Conservation (phyloP, 2,888 invertebrate genomes). For the Sminthurinus aureus region DNA sequence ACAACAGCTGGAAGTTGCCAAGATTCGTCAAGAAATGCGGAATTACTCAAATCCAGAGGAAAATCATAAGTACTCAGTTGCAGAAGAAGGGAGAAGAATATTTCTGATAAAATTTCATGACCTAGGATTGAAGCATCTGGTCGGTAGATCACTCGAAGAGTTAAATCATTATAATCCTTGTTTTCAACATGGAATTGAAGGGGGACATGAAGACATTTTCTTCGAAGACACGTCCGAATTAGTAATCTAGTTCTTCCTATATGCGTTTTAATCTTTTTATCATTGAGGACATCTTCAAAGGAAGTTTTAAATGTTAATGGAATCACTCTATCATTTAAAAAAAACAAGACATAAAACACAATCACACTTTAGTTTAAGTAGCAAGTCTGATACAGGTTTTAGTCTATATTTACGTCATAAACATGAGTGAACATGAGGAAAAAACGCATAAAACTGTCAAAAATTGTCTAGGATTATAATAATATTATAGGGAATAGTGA, state of each 20-base stretch:
- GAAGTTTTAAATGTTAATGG: constrained; percentile 63
- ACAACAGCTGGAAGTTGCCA: constrained; percentile 70
- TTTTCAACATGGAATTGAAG: constrained; percentile 66
- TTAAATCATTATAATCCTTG: constrained; percentile 50
- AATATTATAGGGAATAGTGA: no score
- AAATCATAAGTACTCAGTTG: constrained; percentile 68
- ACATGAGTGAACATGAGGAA: no score
- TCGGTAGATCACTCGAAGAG: constrained; percentile 51
- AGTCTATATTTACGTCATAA: no score
- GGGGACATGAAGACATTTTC: constrained; percentile 68
- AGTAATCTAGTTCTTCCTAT: constrained; percentile 66
- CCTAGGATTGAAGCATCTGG: constrained; percentile 62
- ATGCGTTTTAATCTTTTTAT: constrained; percentile 64
- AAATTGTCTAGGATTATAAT: no score
- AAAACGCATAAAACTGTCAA: no score
- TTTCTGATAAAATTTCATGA: constrained; percentile 71
- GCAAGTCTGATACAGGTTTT: no score
- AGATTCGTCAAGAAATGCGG: constrained; percentile 71
- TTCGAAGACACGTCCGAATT: constrained; percentile 66
- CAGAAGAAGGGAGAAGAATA: constrained; percentile 68
- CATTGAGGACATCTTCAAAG: constrained; percentile 65
- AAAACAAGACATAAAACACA: background rate
- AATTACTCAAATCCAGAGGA: constrained; percentile 67
- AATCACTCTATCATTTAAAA: constrained; percentile 44
- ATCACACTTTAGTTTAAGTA: background rate